Percentiles rank a stretch among this genome's conserved stretches.
Evolutionary conservation across 1,140 invertebrate species (phyloP).

Genomic region (Limonius californicus): DNA sequence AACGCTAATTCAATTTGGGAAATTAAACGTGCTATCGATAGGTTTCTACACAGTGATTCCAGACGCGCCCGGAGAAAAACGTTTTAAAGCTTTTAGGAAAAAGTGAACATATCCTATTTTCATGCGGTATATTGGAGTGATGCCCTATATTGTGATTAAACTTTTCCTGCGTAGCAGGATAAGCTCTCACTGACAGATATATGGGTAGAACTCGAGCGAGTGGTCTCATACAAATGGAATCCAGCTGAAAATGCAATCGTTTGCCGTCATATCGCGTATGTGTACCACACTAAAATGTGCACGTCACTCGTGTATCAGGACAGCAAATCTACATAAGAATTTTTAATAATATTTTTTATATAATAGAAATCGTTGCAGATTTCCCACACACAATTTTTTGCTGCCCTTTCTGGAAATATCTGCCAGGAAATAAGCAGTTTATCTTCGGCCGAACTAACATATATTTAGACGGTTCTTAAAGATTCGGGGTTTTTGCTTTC

Average conservation of each 20-base stretch:
- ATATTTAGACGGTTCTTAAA: too few species aligned
- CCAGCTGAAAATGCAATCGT: not conserved
- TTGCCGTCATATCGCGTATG: not conserved
- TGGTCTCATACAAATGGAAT: slow-evolving; percentile 8
- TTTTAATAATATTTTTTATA: not conserved
- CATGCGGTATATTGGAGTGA: not conserved
- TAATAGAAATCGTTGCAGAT: too few species aligned
- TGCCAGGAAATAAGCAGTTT: too few species aligned
- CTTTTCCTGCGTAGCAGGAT: not conserved
- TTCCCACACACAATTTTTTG: too few species aligned
- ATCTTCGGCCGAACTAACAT: too few species aligned
- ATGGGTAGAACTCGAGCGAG: slow-evolving; percentile 7
- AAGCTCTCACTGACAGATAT: slow-evolving; percentile 2
- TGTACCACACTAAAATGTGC: not conserved
- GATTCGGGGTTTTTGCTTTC: too few species aligned
- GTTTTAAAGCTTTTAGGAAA: not conserved
- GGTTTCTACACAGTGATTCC: slow-evolving; percentile 1
- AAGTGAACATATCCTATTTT: slow-evolving; percentile 4
- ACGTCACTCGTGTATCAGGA: not conserved
- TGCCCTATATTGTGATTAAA: slow-evolving; percentile 2
- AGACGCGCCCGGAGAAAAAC: not conserved
- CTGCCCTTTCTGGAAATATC: too few species aligned
- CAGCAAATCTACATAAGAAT: not conserved
- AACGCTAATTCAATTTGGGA: slow-evolving; percentile 16
- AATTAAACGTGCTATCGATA: slow-evolving; percentile 16